Evolutionary conservation across 2,888 invertebrate genomes (phyloP), one percentile per base, ranked within the genome.

Genomic region (Adela reaumurella): DNA sequence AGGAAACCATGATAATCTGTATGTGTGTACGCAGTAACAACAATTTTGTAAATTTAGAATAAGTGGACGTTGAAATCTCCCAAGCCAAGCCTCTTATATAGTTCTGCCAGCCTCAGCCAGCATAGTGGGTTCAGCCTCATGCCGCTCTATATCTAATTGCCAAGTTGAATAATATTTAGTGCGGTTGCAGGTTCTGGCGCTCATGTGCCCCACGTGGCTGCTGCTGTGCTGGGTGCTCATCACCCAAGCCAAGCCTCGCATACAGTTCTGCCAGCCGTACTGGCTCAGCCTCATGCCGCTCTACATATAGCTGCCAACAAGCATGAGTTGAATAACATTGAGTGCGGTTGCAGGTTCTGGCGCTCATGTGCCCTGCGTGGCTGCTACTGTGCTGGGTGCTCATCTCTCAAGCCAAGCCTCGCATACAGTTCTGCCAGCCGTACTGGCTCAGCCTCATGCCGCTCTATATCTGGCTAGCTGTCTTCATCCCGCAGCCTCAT

Each of bases 401-500:
- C 4, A 78, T 87, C 43, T 82, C 89, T 6, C 87, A 88, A 2
- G 84, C 87, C 0, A 86, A 84, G 53, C 83, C 85, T 4, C 84
- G 87, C 52, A 86, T 87, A 47, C 78, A 85, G 2, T 82, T 87
- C 56, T 87, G 87, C 61, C 77, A 88, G 42, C 90, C 92, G 0
- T 87, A 89, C 60, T 89, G 86, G 81, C 74, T 93, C 35, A 88
- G 88, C 14, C 71, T 94, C 47, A 78, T 88, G 58, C 90, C 95
- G 1, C 78, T 96, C 41, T 90, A 87, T 58, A 70, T 96, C 14
- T 99, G 99, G 99, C 78, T 96, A 6, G 58, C 80, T 0, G 89
- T 98, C 1, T 97, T 99, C 71, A 87, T 92, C 68, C 60, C 86
- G 1, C 94, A 95, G 64, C 89, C 97, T 2, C 99, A 99, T 65